A percentile compares a stretch with the other conserved stretches of the same genome.
Conservation (phyloP, 2,888 invertebrate genomes). For the Caenorhabditis becei region DNA sequence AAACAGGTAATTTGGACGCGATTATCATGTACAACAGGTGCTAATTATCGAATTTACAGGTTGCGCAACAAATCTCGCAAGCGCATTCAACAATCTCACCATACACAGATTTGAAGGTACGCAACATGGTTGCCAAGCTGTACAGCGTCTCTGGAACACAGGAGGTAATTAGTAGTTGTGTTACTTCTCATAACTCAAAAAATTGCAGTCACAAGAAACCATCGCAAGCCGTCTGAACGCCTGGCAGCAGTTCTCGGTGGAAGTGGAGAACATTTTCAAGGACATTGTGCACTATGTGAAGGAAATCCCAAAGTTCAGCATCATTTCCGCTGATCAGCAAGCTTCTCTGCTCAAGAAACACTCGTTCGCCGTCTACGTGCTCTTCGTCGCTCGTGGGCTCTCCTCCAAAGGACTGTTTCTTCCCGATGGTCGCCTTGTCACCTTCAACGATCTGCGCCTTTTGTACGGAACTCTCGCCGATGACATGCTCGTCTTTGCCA, state of each 20-base stretch:
- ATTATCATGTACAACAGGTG: not conserved
- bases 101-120: constrained; percentile 19
- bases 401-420: constrained; percentile 50
- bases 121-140: constrained; percentile 15
- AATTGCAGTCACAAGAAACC: not conserved
- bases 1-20: not conserved
- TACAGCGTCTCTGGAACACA: not conserved
- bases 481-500: constrained; percentile 30
- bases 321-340: constrained; percentile 39
- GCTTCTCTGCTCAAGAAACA: constrained; percentile 50
- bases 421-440: constrained; percentile 29
- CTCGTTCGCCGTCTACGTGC: constrained; percentile 45
- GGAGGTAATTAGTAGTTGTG: too few species aligned
- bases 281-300: constrained; percentile 50
- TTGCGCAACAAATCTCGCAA: not conserved
- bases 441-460: constrained; percentile 15
- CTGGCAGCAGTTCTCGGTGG: constrained; percentile 53
- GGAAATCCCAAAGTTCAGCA: constrained; percentile 45
- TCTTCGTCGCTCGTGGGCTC: constrained; percentile 51
- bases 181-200: not conserved
- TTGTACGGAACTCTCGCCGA: constrained; percentile 46
- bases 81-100: not conserved
- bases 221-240: constrained; percentile 34
- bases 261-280: constrained; percentile 25
- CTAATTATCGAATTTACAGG: not conserved